Conservation (phyloP, 2,888 invertebrate genomes). For the Drosophila fulvimacula region DNA sequence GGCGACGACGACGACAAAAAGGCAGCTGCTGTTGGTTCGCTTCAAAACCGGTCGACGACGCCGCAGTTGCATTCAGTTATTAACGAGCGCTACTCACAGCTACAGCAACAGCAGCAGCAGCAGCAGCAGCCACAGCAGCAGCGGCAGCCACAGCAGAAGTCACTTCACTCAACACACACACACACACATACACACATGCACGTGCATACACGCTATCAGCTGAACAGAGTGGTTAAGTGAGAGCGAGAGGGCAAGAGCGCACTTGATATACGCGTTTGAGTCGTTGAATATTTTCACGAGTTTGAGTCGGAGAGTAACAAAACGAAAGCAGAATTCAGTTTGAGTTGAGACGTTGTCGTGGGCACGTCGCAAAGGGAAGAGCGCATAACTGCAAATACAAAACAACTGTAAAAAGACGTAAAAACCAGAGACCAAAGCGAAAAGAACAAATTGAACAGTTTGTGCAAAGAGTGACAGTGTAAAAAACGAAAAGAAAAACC, state of each 20-base stretch:
- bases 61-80: constrained; percentile 83
- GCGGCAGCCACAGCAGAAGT: constrained; percentile 73
- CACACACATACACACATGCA: constrained; percentile 5
- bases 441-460: constrained; percentile 21
- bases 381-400: constrained; percentile 30
- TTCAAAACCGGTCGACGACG: constrained; percentile 83
- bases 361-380: constrained; percentile 69
- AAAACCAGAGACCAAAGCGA: constrained; percentile 47
- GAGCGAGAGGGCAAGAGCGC: constrained; percentile 32
- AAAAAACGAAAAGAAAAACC: constrained; percentile 16
- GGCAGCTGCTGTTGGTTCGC: constrained; percentile 64
- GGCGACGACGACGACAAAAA: constrained; percentile 19
- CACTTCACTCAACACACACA: constrained; percentile 70
- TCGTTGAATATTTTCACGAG: constrained; percentile 61
- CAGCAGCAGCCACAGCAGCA: constrained; percentile 50
- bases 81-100: constrained; percentile 82
- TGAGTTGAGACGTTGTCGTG: constrained; percentile 79
- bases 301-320: constrained; percentile 80
- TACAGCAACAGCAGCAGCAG: constrained; percentile 63
- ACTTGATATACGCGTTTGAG: constrained; percentile 30
- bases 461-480: constrained; percentile 52
- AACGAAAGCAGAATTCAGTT: constrained; percentile 77
- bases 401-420: constrained; percentile 46
- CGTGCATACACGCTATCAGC: constrained; percentile 17
- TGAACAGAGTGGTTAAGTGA: constrained; percentile 12